Conservation (phyloP, 2,113 vertebrate genomes). For the Ammospiza nelsoni region DNA sequence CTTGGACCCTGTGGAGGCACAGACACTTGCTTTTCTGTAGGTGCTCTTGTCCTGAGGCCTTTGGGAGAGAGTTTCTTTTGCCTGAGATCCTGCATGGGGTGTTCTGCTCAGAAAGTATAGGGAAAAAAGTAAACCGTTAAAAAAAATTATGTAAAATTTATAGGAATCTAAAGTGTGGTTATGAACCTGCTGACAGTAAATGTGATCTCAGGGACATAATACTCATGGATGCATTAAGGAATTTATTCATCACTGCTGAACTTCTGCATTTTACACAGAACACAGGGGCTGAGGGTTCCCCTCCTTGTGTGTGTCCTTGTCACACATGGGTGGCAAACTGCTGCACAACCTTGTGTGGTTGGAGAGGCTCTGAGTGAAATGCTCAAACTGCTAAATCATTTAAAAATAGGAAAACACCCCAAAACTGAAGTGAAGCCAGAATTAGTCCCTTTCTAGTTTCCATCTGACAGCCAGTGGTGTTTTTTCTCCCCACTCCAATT, state of each 20-base stretch:
- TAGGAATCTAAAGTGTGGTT: neutral
- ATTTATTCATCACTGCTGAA: rapidly evolving
- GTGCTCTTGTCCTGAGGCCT: neutral
- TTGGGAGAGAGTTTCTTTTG: neutral
- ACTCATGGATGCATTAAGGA: neutral
- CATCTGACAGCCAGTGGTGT: neutral
- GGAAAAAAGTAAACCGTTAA: neutral
- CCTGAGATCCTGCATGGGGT: neutral
- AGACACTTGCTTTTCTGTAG: neutral
- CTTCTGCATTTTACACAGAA: neutral
- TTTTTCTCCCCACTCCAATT: rapidly evolving
- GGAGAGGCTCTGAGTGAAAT: neutral
- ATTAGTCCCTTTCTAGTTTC: neutral
- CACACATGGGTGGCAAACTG: neutral
- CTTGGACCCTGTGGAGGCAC: neutral
- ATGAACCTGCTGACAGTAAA: neutral
- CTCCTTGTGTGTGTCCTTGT: rapidly evolving
- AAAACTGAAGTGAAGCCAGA: neutral
- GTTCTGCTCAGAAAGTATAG: neutral
- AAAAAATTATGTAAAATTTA: neutral
- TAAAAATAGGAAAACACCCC: neutral
- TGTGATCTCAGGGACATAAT: neutral
- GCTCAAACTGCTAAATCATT: neutral
- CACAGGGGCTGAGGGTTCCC: neutral
- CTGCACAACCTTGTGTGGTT: neutral